A percentile compares a stretch with the other conserved stretches of the same genome.
Evolutionary conservation across 2,113 vertebrate species (phyloP).

Genomic region (Polypterus senegalus): DNA sequence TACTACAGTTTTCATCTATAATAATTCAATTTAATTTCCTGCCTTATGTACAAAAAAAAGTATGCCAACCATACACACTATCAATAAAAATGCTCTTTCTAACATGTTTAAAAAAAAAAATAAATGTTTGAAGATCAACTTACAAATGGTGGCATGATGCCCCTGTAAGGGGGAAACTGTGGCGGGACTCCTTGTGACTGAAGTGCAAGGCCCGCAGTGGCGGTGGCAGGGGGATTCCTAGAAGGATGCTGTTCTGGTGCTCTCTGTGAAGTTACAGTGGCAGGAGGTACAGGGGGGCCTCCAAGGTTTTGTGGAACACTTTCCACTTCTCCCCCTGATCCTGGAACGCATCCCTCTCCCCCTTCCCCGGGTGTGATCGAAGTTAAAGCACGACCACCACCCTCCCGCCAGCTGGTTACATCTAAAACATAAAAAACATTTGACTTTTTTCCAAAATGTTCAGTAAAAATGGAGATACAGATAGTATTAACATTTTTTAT

Average conservation of each 20-base stretch:
- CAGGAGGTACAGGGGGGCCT: conserved; percentile 27
- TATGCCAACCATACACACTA: too few relatives aligned
- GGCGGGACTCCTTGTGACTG: conserved; percentile 63
- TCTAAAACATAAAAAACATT: conserved; percentile 35
- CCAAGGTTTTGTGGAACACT: conserved; percentile 26
- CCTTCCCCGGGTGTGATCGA: conserved; percentile 60
- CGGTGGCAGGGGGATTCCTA: conserved; percentile 54
- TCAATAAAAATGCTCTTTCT: too few relatives aligned
- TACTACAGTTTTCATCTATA: too few relatives aligned
- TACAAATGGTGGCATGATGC: conserved; percentile 81
- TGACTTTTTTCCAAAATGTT: too few relatives aligned
- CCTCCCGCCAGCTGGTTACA: conserved; percentile 83
- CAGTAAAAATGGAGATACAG: too few relatives aligned
- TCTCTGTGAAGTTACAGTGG: conserved; percentile 17
- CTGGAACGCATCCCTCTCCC: conserved; percentile 50
- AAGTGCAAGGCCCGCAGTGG: conserved; percentile 58
- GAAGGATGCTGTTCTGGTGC: conserved; percentile 39
- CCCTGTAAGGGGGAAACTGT: conserved; percentile 73
- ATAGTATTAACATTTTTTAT: too few relatives aligned
- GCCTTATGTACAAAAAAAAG: too few relatives aligned
- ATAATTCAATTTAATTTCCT: too few relatives aligned
- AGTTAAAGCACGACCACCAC: conserved; percentile 70
- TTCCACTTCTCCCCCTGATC: conserved; percentile 51
- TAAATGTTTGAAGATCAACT: conserved; percentile 29
- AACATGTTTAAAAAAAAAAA: too few relatives aligned